These are phyloP conservation scores for Andrena cerasifolii DNA, from an alignment of 1,140 invertebrate genomes.

Conservation along the genomic window DNA sequence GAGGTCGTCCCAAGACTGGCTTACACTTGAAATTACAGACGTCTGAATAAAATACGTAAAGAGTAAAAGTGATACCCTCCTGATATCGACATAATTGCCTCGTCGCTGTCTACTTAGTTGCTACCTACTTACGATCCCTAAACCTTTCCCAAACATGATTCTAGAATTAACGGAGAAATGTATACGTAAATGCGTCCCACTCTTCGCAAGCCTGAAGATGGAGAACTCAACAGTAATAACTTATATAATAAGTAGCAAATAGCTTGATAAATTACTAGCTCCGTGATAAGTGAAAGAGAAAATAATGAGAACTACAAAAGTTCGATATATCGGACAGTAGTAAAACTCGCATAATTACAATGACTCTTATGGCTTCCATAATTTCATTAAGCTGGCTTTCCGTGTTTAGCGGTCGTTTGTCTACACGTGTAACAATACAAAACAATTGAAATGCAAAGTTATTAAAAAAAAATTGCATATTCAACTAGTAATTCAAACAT, in stretches of 20 bases:
- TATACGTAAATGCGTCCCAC: no score
- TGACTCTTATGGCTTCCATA: constrained; percentile 30
- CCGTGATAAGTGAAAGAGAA: not conserved
- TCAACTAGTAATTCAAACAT: not conserved
- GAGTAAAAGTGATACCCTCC: not conserved
- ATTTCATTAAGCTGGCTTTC: constrained; percentile 43
- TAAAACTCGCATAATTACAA: constrained; percentile 32
- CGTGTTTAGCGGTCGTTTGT: constrained; percentile 4
- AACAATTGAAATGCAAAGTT: not conserved
- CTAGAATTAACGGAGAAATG: no score
- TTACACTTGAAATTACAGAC: not conserved
- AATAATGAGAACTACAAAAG: constrained; percentile 1
- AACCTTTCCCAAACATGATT: no score
- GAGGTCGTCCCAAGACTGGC: constrained; percentile 2
- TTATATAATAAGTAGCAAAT: not conserved
- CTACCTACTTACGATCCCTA: no score
- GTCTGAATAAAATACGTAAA: not conserved
- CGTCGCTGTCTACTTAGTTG: not conserved
- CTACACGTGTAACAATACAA: not conserved
- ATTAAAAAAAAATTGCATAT: not conserved
- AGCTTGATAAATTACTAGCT: not conserved
- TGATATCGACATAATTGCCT: not conserved
- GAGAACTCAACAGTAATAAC: not conserved
- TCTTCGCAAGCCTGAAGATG: no score
- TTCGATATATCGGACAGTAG: constrained; percentile 2